Evolutionary conservation across 2,113 vertebrate genomes (phyloP).

Genomic region (Ameiurus melas): DNA sequence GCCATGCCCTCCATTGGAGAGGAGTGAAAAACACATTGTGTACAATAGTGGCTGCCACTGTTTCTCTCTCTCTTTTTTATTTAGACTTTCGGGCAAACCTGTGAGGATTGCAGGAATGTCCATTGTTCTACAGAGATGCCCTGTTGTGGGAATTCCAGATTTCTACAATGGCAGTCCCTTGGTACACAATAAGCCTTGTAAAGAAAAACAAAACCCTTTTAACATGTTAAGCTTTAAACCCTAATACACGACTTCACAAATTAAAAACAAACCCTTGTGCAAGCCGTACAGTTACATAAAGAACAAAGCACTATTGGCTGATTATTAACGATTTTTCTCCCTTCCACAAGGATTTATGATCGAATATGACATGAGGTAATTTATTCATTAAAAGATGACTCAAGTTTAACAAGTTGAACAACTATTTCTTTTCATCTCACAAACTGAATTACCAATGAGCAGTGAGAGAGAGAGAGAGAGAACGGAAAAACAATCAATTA

Average conservation of each 20-base stretch:
- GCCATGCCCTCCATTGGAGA: slow-evolving; percentile 45
- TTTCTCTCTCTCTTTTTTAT: slow-evolving; percentile 63
- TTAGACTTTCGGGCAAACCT: slow-evolving; percentile 64
- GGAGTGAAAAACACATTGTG: slow-evolving; percentile 65
- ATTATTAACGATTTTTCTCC: not conserved
- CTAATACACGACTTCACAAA: slow-evolving; percentile 72
- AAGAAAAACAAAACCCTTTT: slow-evolving; percentile 45
- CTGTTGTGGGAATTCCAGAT: slow-evolving; percentile 74
- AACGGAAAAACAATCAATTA: not conserved
- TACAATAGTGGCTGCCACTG: slow-evolving; percentile 70
- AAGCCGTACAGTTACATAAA: slow-evolving; percentile 49
- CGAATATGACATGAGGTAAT: not conserved
- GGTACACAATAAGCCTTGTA: slow-evolving; percentile 61
- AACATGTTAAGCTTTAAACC: slow-evolving; percentile 60
- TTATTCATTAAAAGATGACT: not conserved
- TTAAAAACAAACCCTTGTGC: slow-evolving; percentile 61
- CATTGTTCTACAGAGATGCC: slow-evolving; percentile 72
- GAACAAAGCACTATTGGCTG: not conserved
- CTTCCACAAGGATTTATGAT: not conserved
- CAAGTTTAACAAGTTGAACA: not conserved
- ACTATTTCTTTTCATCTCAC: not conserved
- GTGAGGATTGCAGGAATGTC: slow-evolving; percentile 70
- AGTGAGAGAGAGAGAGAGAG: not conserved
- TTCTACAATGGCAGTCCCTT: slow-evolving; percentile 66
- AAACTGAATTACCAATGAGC: not conserved